Evolutionary conservation across 2,113 vertebrate genomes (phyloP), one percentile per base, ranked within the genome.

Genomic region (Calyptomena viridis): DNA sequence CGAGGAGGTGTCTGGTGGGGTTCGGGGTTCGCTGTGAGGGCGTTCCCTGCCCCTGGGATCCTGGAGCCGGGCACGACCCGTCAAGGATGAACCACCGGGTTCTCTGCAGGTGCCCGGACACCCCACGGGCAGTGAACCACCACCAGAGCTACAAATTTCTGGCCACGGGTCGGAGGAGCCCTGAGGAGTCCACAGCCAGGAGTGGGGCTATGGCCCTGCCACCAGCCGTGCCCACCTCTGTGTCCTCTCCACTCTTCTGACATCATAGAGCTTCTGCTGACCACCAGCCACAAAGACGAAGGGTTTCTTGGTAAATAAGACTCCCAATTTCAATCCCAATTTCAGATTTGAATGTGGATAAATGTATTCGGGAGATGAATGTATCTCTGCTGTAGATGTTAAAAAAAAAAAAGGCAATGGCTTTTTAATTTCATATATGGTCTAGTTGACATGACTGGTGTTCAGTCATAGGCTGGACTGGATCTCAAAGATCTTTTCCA

Each of bases 131-230:
- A 13, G 28, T 11, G 35, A 93, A 8, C 22, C n/a, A 10, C 24
- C n/a, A 9, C n/a, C 25, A 3, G 22, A 33, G 33, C 0, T 3
- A 24, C 39, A 11, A 3, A 19, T 33, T 24, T 22, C 25, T 11
- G 31, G 27, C 2, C 0, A 0, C 5, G 10, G 25, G 21, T 21
- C 0, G 0, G n/a, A 56, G 68, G 46, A 84, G 33, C 11, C 21
- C 47, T 9, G 77, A 20, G 7, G 2, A 6, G 6, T 56, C 20
- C 17, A 2, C 18, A 39, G 31, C 47, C 9, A 1, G 30, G 42
- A 47, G 9, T 3, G 24, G n/a, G 19, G 37, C 40, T 8, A 14
- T 30, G 23, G 58, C 44, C 44, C 44, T 18, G 3, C 30, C 28
- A 1, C 8, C 18, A 4, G 14, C 40, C 0, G 0, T 28, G 35